phyloP scores from a whole-genome alignment of 2,113 vertebrate genomes.

The Erythrocercus mccallii region DNA sequence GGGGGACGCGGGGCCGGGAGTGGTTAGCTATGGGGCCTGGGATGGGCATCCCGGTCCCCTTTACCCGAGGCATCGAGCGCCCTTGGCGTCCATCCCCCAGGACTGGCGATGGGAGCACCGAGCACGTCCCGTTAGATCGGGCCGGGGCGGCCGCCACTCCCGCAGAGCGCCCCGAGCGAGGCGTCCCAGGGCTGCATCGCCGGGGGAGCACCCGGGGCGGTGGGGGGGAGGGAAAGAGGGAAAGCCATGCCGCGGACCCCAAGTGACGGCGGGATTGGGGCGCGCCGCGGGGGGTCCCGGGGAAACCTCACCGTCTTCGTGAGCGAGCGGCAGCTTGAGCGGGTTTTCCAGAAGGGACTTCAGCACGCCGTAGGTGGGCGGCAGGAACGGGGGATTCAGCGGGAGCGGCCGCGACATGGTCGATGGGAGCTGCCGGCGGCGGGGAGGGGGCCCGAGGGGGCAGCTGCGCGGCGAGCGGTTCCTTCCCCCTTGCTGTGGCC shows the following conservation, averaged over 20 bases:
- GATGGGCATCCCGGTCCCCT: neutral
- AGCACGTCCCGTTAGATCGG: neutral
- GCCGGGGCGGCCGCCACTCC: neutral
- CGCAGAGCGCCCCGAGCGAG: neutral
- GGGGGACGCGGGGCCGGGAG: neutral
- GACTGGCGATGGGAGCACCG: neutral
- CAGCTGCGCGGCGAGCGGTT: conserved; percentile 1
- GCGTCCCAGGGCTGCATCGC: neutral
- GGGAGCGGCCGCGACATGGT: conserved; percentile 90
- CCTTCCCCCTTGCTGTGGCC: neutral
- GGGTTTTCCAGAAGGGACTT: conserved; percentile 97
- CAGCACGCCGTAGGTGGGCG: conserved; percentile 93
- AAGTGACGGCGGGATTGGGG: neutral
- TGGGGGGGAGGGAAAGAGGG: neutral
- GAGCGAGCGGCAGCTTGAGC: conserved; percentile 91
- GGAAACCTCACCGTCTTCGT: conserved; percentile 86
- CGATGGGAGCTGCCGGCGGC: neutral
- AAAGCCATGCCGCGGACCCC: neutral
- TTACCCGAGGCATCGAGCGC: neutral
- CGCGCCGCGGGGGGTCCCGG: neutral
- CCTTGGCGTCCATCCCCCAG: neutral
- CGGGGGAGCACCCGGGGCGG: too few species aligned
- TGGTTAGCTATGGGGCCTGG: neutral
- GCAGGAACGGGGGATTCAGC: conserved; percentile 86
- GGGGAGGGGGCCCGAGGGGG: neutral